phyloP scores from a whole-genome alignment of 2,888 invertebrate genomes.

The Anthrax anthrax region DNA sequence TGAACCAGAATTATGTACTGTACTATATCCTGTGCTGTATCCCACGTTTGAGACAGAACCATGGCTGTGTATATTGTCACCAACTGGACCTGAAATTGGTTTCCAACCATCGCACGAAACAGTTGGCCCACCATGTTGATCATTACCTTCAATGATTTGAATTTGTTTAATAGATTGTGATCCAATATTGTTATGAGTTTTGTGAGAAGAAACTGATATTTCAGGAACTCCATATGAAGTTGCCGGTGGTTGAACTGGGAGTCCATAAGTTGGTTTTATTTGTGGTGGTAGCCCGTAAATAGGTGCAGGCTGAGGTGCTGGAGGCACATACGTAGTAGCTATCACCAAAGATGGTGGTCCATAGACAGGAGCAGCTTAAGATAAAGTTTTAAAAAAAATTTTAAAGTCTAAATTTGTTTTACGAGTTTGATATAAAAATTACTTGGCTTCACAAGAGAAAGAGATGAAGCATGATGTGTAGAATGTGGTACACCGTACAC shows the following conservation, averaged over 20 bases:
- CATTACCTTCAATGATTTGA: conserved; percentile 22
- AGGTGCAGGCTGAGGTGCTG: conserved; percentile 14
- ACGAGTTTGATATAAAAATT: conserved; percentile 16
- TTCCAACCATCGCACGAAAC: conserved; percentile 67
- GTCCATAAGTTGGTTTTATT: conserved; percentile 28
- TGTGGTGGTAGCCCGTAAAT: conserved; percentile 12
- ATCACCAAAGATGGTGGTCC: conserved; percentile 9
- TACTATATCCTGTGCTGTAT: neutral
- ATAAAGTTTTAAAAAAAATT: neutral
- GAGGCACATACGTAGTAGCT: neutral
- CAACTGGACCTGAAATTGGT: conserved; percentile 57
- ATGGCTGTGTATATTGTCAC: conserved; percentile 22
- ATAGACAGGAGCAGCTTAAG: conserved; percentile 12
- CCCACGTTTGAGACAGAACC: neutral
- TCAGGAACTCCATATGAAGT: conserved; percentile 8
- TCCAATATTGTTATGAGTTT: neutral
- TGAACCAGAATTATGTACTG: conserved; percentile 14
- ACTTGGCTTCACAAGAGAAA: conserved; percentile 26
- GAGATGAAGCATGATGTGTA: conserved; percentile 23
- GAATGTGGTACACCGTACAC: conserved; percentile 21
- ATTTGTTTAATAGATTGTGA: conserved; percentile 29
- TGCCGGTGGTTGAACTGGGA: conserved; percentile 35
- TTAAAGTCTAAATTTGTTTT: neutral
- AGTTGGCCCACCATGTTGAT: conserved; percentile 36
- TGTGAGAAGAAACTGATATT: conserved; percentile 7